Base-by-base conservation (phyloP, 2,888 invertebrate species). In the Cepaea hortensis region DNA sequence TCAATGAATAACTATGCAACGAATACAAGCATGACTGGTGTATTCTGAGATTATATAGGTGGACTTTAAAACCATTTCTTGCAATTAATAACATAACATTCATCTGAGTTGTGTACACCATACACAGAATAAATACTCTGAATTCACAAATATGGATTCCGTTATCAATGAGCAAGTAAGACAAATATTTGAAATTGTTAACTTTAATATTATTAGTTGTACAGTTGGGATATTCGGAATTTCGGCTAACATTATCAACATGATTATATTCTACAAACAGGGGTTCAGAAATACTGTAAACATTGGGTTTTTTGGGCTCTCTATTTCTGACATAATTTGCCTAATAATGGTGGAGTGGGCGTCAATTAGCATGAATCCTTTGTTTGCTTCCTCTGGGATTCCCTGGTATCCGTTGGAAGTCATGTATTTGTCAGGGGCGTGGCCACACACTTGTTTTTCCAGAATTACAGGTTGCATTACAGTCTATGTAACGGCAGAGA, bases 211-310 rank as follows among this genome's bases (percentile, higher is more conserved):
- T 18, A 77, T 77, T 6, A 48, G 77, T 18, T 15, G 55, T 77
- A 7, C 15, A 50, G 20, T 77, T 18, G 9, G 50, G 7, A 3
- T 77, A 18, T 50, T 48, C n/a, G 77, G 77, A 6, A 62, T 75
- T 9, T 72, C 65, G 6, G 35, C 84, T 6, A 76, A 84, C 61
- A 77, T 84, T 6, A 84, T 76, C 18, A 76, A 84, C 48, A 84
- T 84, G 18, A n/a, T 76, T 5, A 50, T 86, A 13, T 68, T 86
- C 50, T 62, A 11, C 48, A 50, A 68, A 50, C 76, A 86, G 70
- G 77, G 83, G 20, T 76, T 86, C 76, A 35, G 46, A 62, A 35
- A 86, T 20, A 70, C 70, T 76, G 86, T 77, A 23, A 76, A 77
- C 77, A 82, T 75, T 68, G 18, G 55, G 13, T 81, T 86, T 73